Conservation (phyloP, 2,888 invertebrate genomes). For the Leptinotarsa tumamoca region DNA sequence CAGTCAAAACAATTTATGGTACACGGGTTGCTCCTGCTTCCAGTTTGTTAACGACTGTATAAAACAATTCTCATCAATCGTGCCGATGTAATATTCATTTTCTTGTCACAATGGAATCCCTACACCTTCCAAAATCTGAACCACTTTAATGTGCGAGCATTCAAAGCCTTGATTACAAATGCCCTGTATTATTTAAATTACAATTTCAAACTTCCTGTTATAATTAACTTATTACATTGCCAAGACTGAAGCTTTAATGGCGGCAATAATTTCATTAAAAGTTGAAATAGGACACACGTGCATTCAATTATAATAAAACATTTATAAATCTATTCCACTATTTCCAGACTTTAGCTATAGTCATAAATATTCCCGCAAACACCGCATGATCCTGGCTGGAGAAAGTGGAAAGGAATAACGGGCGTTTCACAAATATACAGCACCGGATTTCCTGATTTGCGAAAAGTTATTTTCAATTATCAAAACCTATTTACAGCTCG, state of each 20-base stretch:
- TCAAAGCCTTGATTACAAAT: conserved; percentile 64
- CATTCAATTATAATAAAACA: conserved; percentile 65
- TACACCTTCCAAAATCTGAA: conserved; percentile 43
- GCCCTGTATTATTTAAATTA: conserved; percentile 66
- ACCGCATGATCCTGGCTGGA: conserved; percentile 49
- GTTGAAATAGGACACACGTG: conserved; percentile 64
- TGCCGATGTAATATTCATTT: conserved; percentile 3
- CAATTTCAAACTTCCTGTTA: conserved; percentile 65
- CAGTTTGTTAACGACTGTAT: neutral
- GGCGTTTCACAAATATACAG: conserved; percentile 27
- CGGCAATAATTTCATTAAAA: conserved; percentile 65
- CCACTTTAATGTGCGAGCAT: conserved; percentile 59
- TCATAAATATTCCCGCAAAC: conserved; percentile 56
- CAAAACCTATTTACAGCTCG: neutral
- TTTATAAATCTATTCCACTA: conserved; percentile 63
- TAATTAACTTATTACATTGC: conserved; percentile 65
- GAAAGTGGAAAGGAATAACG: conserved; percentile 39
- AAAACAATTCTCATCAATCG: neutral
- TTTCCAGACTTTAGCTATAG: conserved; percentile 57
- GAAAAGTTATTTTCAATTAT: conserved; percentile 5
- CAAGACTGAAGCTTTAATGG: conserved; percentile 64
- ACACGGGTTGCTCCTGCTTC: neutral
- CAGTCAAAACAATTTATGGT: neutral
- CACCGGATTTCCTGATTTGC: neutral
- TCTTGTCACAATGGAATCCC: conserved; percentile 14